Base-by-base conservation (phyloP, 2,888 invertebrate genomes). In the Diaprepes abbreviatus region DNA sequence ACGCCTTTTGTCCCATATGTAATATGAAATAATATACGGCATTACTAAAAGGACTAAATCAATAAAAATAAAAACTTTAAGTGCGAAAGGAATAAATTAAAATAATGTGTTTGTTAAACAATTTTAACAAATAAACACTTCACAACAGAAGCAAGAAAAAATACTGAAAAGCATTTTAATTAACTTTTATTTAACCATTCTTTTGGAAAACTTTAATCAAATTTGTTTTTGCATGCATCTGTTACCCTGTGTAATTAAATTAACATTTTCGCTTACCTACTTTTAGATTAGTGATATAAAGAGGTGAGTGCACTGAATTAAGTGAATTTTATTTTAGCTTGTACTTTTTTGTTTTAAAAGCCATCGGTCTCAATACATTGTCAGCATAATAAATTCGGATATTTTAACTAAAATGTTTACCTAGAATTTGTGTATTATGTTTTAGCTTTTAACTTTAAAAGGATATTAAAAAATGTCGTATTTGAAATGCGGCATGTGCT, bases 151-250 rank as follows among this genome's bases (percentile, higher is more conserved):
- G 3, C 14, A 14, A 17, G 14, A 45, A n/a, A 45, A 10, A 45
- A 45, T 17, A 45, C 16, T 3, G 17, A 5, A 45, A 5, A 19
- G 16, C n/a, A 57, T 35, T 43, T 36, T 40, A 58, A 58, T 58
- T 17, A 58, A 58, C 17, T 40, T 43, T 9, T 24, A 21, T 19
- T 12, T 16, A 21, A 55, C 55, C 17, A 28, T 55, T 52, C n/a
- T 21, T 36, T 35, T n/a, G 3, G n/a, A 55, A 58, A 71, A 71
- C 71, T 71, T 67, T 67, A 67, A 67, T 71, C 64, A 62, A 71
- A 71, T 67, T 58, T 52, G 66, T 62, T 67, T 67, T 67, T 59
- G 54, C 52, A 64, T 71, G 54, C 67, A 71, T 55, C 31, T 14
- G 52, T 52, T 14, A 52, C 31, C 52, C 12, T 52, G 17, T 43